Base-by-base conservation (phyloP, 2,113 vertebrate species). In the Alligator sinensis region DNA sequence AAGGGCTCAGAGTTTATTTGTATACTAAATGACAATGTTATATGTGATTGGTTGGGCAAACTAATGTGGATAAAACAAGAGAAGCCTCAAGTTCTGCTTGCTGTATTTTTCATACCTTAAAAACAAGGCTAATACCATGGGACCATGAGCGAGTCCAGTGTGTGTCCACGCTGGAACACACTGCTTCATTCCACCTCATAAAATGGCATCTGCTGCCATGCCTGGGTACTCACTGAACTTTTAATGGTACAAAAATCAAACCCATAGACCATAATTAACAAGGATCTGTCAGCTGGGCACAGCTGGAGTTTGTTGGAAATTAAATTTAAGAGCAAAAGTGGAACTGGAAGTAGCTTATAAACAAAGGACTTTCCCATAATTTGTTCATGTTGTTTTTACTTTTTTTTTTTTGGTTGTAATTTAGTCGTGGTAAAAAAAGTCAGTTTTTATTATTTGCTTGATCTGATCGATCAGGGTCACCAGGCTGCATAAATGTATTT, bases 241-340 rank as follows among this genome's bases (percentile, higher is more conserved):
- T 66, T 17, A 66, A 66, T 34, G 15, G 28, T 66, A 28, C 64
- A 66, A n/a, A 66, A 66, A 66, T 66, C 13, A 66, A 66, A 28
- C 28, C 28, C 14, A 11, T 34, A 25, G 27, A 22, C 62, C 25
- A 4, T 0, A 0, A 54, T 28, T 57, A 22, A 11, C 11, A 2
- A 0, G 0, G 4, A 61, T 38, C 0, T 0, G 38, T 5, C 34
- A 25, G 18, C 5, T 63, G n/a, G 28, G 47, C 18, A 58, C 62
- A 16, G 3, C 2, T 19, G 28, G 10, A 1, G 22, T 34, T 68
- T 11, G 6, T 22, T 59, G 27, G 60, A 24, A n/a, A 58, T 62
- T 0, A 0, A 60, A 28, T 55, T 81, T 19, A 5, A 19, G 59
- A 81, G 5, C 64, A n/a, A 68, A 68, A 68, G 34, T 68, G 64